Conservation (phyloP, 1,140 invertebrate species). For the Seison nebaliae region DNA sequence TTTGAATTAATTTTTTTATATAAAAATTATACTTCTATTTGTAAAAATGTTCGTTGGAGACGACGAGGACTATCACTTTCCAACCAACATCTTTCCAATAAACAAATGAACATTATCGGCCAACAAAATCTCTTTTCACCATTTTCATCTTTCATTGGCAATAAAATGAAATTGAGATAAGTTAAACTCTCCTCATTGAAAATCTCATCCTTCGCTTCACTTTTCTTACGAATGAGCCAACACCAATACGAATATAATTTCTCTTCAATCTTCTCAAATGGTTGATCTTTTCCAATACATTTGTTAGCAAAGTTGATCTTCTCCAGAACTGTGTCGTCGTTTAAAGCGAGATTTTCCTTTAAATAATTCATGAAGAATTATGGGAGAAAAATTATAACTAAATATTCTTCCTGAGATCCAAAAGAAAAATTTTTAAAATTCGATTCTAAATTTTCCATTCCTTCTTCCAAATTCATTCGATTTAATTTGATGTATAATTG, state of each 20-base stretch:
- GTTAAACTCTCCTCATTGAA: too few relatives aligned
- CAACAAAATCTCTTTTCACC: too few relatives aligned
- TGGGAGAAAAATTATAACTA: background rate
- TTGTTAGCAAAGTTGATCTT: slow-evolving; percentile 23
- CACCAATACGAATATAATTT: too few relatives aligned
- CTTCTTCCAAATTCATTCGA: slow-evolving; percentile 20
- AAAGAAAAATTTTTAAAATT: background rate
- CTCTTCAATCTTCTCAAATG: too few relatives aligned
- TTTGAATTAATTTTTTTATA: slow-evolving; percentile 7
- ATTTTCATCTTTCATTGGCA: too few relatives aligned
- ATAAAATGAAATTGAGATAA: too few relatives aligned
- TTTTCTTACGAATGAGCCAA: too few relatives aligned
- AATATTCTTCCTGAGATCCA: too few relatives aligned
- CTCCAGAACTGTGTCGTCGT: slow-evolving; percentile 56
- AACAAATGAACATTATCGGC: too few relatives aligned
- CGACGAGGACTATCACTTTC: slow-evolving; percentile 47
- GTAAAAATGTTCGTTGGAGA: slow-evolving; percentile 55
- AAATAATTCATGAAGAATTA: background rate
- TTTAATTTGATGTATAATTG: slow-evolving; percentile 46
- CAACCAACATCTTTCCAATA: too few relatives aligned
- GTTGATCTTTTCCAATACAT: too few relatives aligned
- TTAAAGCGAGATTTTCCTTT: slow-evolving; percentile 27
- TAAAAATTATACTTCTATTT: slow-evolving; percentile 34
- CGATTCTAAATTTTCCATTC: background rate
- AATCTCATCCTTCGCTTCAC: too few relatives aligned